Conservation (phyloP, 37 sponge, comb jelly and placozoan species). For the Oscarella lobularis region DNA sequence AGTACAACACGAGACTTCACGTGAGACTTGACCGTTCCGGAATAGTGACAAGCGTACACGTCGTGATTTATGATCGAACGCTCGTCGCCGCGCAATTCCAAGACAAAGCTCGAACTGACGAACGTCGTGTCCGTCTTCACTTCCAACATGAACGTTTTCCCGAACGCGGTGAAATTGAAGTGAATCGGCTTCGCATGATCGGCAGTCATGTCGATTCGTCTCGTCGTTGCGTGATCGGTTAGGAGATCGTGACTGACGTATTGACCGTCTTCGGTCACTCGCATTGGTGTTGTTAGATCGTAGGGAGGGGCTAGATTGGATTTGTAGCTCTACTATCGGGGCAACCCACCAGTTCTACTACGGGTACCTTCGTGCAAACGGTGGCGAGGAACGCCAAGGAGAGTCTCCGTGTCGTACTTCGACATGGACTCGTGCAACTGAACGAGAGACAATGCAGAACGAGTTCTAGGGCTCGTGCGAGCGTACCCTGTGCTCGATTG, state of each 20-base stretch:
- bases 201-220: too few relatives aligned
- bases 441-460: too few relatives aligned
- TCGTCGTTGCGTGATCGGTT: neutral
- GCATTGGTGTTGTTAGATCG: neutral
- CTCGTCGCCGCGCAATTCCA: neutral
- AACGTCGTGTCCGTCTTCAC: neutral
- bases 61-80: neutral
- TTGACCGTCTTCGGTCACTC: neutral
- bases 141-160: neutral
- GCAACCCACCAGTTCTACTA: too few relatives aligned
- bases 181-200: neutral
- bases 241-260: too few relatives aligned
- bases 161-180: neutral
- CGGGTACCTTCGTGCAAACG: too few relatives aligned
- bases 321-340: too few relatives aligned
- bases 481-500: too few relatives aligned
- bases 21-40: neutral
- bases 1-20: neutral
- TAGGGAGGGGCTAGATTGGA: neutral
- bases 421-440: too few relatives aligned
- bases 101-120: neutral
- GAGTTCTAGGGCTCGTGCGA: too few relatives aligned
- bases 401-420: too few relatives aligned
- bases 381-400: too few relatives aligned
- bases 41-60: neutral